Conservation (phyloP, 1,140 invertebrate species). For the Zaprionus davidi region DNA sequence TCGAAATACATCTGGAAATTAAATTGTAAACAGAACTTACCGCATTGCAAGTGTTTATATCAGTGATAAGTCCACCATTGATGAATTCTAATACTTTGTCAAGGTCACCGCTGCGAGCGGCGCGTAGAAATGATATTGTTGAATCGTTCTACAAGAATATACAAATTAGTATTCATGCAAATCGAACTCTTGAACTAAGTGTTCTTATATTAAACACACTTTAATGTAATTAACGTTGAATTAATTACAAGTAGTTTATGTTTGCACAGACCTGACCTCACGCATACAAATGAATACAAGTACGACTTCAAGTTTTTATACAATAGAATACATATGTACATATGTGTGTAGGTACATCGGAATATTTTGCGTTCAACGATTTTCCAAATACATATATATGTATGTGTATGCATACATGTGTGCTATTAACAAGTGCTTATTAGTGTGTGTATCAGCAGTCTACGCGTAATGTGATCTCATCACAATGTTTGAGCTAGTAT, state of each 20-base stretch:
- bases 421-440: background rate
- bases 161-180: background rate
- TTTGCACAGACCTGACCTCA: background rate
- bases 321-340: too few species aligned
- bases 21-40: conserved; percentile 86
- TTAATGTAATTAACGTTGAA: background rate
- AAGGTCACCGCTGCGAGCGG: conserved; percentile 97
- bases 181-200: background rate
- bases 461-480: conserved; percentile 28
- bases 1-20: background rate
- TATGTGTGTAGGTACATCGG: background rate
- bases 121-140: conserved; percentile 94
- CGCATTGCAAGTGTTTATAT: conserved; percentile 99
- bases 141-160: conserved; percentile 89
- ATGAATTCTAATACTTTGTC: conserved; percentile 97
- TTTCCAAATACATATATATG: background rate
- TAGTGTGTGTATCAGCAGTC: background rate
- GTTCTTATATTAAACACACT: background rate
- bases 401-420: conserved; percentile 1
- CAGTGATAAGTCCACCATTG: conserved; percentile 92
- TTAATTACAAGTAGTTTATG: background rate
- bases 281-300: background rate
- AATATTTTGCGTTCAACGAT: background rate
- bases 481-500: conserved; percentile 16
- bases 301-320: too few species aligned